Percentiles rank a stretch among this genome's conserved stretches.
phyloP scores from a whole-genome alignment of 53 echinoderm and acorn worm species.

The Zoroaster sp. region DNA sequence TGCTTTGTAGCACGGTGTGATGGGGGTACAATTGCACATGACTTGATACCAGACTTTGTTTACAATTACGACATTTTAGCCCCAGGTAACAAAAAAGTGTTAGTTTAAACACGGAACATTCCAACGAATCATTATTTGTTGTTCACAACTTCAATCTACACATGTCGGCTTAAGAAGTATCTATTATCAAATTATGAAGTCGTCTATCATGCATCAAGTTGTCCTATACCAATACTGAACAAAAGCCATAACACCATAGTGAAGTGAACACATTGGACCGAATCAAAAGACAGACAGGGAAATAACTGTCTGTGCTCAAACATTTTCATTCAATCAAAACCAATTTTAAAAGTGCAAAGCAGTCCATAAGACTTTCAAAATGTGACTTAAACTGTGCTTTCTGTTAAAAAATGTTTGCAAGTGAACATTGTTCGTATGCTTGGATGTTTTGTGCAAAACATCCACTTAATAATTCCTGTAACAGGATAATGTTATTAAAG shows the following conservation, averaged over 20 bases:
- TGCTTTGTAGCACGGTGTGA: too few species aligned
- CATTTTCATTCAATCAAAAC: neutral
- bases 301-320: neutral
- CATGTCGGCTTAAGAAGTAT: neutral
- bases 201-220: slow-evolving; percentile 26
- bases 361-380: neutral
- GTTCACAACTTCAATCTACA: neutral
- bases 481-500: slow-evolving; percentile 18
- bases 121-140: neutral
- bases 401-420: neutral
- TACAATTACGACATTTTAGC: too few species aligned
- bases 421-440: neutral
- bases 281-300: neutral
- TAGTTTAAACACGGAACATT: neutral
- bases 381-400: neutral
- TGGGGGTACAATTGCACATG: too few species aligned
- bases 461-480: neutral
- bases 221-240: slow-evolving; percentile 7
- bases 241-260: neutral
- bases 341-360: neutral
- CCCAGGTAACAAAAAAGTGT: too few species aligned
- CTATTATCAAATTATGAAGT: slow-evolving; percentile 39
- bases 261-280: neutral
- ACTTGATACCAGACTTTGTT: too few species aligned
- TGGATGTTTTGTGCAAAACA: slow-evolving; percentile 47